phyloP scores from a whole-genome alignment of 2,113 vertebrate species.

The Acrocephalus kingi region DNA sequence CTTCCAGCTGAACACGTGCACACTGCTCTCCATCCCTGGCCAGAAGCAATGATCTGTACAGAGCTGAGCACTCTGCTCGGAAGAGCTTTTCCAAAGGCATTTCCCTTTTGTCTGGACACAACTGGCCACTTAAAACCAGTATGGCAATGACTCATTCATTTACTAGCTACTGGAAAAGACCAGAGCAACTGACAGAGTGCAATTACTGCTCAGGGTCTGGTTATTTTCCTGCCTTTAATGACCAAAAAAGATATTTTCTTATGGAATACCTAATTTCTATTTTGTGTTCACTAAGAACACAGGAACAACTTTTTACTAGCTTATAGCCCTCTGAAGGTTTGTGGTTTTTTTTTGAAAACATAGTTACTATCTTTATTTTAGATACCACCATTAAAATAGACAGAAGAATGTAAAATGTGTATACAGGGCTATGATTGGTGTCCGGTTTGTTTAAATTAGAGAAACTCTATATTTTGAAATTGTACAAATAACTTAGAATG shows the following conservation, averaged over 20 bases:
- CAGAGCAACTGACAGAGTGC: neutral
- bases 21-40: neutral
- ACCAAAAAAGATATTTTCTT: neutral
- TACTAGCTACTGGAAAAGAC: neutral
- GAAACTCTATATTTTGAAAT: constrained; percentile 64
- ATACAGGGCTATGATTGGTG: constrained; percentile 30
- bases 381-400: constrained; percentile 34
- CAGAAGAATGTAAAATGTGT: constrained; percentile 43
- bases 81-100: neutral
- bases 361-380: neutral
- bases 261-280: neutral
- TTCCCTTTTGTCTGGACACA: neutral
- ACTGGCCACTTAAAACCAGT: neutral
- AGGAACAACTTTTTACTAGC: neutral
- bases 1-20: neutral
- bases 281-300: constrained; percentile 20
- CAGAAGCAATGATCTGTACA: neutral
- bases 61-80: neutral
- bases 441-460: constrained; percentile 42
- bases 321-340: neutral
- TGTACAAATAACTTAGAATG: constrained; percentile 11
- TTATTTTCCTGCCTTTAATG: neutral
- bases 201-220: neutral
- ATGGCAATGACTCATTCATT: neutral
- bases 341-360: neutral